These are phyloP conservation scores for Lagorchestes hirsutus DNA, from an alignment of 2,797 vertebrate species.

Conservation along the genomic window DNA sequence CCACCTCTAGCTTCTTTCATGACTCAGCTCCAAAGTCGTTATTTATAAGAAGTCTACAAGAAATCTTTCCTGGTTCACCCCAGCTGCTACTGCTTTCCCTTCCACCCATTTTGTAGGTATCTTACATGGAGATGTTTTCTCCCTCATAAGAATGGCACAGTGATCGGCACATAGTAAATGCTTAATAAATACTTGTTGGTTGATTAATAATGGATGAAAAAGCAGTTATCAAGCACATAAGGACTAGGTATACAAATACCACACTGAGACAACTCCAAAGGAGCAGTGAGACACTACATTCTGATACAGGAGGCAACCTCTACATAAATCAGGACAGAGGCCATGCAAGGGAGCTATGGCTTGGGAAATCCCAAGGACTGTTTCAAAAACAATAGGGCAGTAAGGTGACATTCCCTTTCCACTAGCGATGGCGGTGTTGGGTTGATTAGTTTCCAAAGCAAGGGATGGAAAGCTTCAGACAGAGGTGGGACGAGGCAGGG, in stretches of 20 bases:
- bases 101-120: neutral
- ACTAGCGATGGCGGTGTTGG: neutral
- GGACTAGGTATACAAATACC: neutral
- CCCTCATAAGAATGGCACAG: neutral
- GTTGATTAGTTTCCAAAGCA: neutral
- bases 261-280: neutral
- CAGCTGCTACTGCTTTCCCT: neutral
- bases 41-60: neutral
- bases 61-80: neutral
- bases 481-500: neutral
- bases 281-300: neutral
- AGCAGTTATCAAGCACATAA: neutral
- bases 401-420: neutral
- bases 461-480: neutral
- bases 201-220: neutral
- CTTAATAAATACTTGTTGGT: neutral
- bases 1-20: neutral
- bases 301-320: neutral
- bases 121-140: neutral
- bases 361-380: neutral
- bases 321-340: rapidly evolving
- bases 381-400: neutral
- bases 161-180: neutral
- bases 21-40: neutral
- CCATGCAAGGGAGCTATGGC: neutral